Conservation (phyloP, 1,140 invertebrate genomes). For the Carposina sasakii region DNA sequence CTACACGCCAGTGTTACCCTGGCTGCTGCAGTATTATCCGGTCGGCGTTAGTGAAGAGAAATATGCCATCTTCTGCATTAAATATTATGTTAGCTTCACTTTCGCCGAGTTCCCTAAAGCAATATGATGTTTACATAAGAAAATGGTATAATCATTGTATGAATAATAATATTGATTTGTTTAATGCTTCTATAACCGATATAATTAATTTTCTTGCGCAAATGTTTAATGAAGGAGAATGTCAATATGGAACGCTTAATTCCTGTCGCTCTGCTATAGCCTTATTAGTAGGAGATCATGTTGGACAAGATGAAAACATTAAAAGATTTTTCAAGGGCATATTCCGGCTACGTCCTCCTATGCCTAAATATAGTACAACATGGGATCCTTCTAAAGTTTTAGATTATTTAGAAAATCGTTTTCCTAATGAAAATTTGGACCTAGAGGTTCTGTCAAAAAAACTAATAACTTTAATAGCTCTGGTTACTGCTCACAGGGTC, state of each 20-base stretch:
- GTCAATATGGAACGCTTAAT: constrained; percentile 1
- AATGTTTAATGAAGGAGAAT: neutral
- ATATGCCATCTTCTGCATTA: neutral
- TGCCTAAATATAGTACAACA: neutral
- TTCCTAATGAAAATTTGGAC: neutral
- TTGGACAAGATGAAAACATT: neutral
- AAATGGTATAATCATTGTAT: neutral
- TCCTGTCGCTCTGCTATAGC: neutral
- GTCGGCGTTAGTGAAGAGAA: neutral
- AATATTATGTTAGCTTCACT: neutral
- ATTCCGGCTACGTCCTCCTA: neutral
- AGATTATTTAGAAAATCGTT: neutral
- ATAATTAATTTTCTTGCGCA: neutral
- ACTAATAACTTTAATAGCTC: neutral
- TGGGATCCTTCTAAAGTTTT: neutral
- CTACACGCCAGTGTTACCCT: neutral
- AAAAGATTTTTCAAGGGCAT: neutral
- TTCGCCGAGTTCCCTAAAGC: neutral
- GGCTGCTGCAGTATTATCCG: neutral
- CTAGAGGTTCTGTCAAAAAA: neutral
- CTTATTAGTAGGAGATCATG: neutral
- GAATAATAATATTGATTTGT: neutral
- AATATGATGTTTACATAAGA: constrained; percentile 1
- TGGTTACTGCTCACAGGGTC: neutral
- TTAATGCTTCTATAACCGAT: neutral